A percentile compares a stretch with the other conserved stretches of the same genome.
These are phyloP conservation scores for Eupithecia exiguata DNA, from an alignment of 2,888 invertebrate species.

Conservation along the genomic window DNA sequence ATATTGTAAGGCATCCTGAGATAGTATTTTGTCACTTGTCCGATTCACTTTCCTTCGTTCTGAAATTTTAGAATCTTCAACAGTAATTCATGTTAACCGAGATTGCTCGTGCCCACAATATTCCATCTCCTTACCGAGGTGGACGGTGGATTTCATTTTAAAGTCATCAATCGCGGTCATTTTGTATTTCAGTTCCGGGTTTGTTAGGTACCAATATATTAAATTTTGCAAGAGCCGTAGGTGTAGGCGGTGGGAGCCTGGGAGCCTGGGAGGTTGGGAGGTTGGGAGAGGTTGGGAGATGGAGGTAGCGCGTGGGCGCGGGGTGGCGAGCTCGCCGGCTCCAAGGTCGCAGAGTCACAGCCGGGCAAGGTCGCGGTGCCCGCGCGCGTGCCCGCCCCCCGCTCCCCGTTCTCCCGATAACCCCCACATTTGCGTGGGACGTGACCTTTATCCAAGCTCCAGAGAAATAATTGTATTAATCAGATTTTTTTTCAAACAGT, in stretches of 20 bases:
- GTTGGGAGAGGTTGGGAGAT: slow-evolving; percentile 38
- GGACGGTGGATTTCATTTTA: slow-evolving; percentile 5
- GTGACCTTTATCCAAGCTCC: slow-evolving; percentile 82
- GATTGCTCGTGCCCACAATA: background rate
- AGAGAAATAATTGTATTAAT: slow-evolving; percentile 80
- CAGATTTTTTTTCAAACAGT: slow-evolving; percentile 60
- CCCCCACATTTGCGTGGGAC: slow-evolving; percentile 80
- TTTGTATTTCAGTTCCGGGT: slow-evolving; percentile 57
- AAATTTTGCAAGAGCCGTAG: slow-evolving; percentile 77
- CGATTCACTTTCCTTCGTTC: background rate
- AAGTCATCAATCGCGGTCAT: slow-evolving; percentile 42
- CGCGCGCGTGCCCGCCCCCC: slow-evolving; percentile 75
- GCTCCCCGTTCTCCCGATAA: slow-evolving; percentile 67
- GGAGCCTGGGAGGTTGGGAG: slow-evolving; percentile 54
- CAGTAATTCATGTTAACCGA: background rate
- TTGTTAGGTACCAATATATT: slow-evolving; percentile 58
- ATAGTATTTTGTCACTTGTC: background rate
- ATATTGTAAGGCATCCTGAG: background rate
- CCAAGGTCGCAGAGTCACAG: slow-evolving; percentile 84
- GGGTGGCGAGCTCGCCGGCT: slow-evolving; percentile 63
- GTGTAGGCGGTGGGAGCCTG: slow-evolving; percentile 59
- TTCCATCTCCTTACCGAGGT: background rate
- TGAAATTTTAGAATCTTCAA: background rate
- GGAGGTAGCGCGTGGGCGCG: slow-evolving; percentile 59
- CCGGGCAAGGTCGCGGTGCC: slow-evolving; percentile 83